Evolutionary conservation across 2,797 vertebrate genomes (phyloP).

Genomic region (Sciurus carolinensis): DNA sequence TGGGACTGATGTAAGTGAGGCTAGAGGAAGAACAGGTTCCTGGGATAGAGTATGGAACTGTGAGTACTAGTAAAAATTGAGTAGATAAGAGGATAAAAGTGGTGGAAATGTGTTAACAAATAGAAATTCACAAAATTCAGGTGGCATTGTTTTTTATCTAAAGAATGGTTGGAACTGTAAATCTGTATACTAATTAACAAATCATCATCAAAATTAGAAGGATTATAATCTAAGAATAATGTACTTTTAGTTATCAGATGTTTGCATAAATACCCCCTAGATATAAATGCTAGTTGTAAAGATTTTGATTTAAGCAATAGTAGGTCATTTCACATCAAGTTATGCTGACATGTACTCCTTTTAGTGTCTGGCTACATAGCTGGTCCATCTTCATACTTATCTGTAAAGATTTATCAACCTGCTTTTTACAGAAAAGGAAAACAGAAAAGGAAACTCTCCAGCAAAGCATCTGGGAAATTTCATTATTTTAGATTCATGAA

Average conservation of each 20-base stretch:
- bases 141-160: neutral
- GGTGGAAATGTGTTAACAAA: no score
- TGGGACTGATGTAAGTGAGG: neutral
- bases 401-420: neutral
- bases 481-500: neutral
- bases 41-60: neutral
- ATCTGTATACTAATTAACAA: neutral
- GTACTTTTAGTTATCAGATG: neutral
- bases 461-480: neutral
- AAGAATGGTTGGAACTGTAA: slow-evolving; percentile 49
- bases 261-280: neutral
- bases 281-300: neutral
- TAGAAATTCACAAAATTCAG: no score
- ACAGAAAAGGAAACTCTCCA: neutral
- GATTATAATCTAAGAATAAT: slow-evolving; percentile 19
- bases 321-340: slow-evolving; percentile 32
- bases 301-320: slow-evolving; percentile 45
- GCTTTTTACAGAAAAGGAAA: no score
- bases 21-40: neutral
- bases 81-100: neutral
- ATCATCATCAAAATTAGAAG: slow-evolving; percentile 38
- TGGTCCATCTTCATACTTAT: neutral
- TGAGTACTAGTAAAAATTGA: neutral
- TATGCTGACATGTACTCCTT: neutral
- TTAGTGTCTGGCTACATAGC: neutral